Evolutionary conservation across 2,888 invertebrate genomes (phyloP).

Genomic region (Biston betularia): DNA sequence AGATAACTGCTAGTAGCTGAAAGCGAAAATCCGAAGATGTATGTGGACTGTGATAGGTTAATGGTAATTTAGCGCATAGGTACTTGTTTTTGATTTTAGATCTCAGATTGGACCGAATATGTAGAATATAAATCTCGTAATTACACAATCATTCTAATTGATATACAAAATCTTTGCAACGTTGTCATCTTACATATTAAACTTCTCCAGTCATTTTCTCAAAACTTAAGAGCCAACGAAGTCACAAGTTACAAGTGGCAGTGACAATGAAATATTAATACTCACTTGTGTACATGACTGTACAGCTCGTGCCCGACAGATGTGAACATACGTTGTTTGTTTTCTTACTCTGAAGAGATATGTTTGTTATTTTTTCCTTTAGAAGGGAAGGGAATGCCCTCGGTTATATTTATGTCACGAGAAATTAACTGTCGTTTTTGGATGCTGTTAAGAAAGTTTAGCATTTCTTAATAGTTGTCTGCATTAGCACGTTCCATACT

Average conservation of each 20-base stretch:
- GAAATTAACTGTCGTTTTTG: constrained; percentile 77
- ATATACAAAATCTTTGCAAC: too few species aligned
- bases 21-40: too few species aligned
- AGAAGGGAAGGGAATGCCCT: constrained; percentile 57
- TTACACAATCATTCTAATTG: too few species aligned
- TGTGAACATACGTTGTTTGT: constrained; percentile 86
- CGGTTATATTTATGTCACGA: constrained; percentile 82
- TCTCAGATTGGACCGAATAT: too few species aligned
- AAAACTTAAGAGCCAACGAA: constrained; percentile 18
- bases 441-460: constrained; percentile 62
- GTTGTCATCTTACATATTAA: too few species aligned
- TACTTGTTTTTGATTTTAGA: too few species aligned
- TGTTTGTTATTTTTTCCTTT: constrained; percentile 79
- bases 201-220: constrained; percentile 19
- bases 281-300: constrained; percentile 55
- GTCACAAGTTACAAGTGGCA: constrained; percentile 17
- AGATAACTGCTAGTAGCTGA: too few species aligned
- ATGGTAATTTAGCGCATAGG: too few species aligned
- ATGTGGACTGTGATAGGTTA: too few species aligned
- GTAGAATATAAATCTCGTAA: too few species aligned
- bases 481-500: neutral
- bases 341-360: constrained; percentile 83
- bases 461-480: constrained; percentile 69
- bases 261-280: constrained; percentile 36
- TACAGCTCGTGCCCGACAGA: constrained; percentile 81